Percentiles rank a stretch among this genome's conserved stretches.
Conservation (phyloP, 2,888 invertebrate genomes). For the Sphecodes monilicornis region DNA sequence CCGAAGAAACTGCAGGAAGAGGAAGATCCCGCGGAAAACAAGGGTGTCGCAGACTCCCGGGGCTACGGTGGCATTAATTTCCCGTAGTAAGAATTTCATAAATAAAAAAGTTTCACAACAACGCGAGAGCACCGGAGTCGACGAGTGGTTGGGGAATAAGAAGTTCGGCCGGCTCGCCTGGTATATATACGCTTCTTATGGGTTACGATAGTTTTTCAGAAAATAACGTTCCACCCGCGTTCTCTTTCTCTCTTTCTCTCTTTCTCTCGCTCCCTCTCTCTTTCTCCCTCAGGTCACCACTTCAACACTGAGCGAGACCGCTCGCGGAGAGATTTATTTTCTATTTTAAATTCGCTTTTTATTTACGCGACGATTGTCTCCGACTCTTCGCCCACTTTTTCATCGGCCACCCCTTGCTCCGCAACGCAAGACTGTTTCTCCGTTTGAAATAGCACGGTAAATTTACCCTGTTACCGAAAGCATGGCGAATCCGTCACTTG, state of each 20-base stretch:
- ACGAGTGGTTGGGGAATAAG: constrained; percentile 58
- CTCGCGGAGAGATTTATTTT: constrained; percentile 70
- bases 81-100: constrained; percentile 63
- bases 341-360: constrained; percentile 72
- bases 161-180: constrained; percentile 40
- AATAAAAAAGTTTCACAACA: constrained; percentile 68
- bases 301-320: constrained; percentile 23
- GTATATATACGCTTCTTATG: constrained; percentile 56
- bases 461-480: neutral
- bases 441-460: constrained; percentile 2
- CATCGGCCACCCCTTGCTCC: neutral
- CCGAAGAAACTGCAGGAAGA: constrained; percentile 1
- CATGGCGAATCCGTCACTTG: neutral
- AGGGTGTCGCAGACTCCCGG: constrained; percentile 34
- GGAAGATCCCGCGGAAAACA: constrained; percentile 35
- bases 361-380: constrained; percentile 45
- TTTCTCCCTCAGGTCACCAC: neutral
- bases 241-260: neutral
- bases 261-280: neutral
- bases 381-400: neutral
- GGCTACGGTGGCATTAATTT: constrained; percentile 52
- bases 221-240: constrained; percentile 60
- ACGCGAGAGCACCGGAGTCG: constrained; percentile 43
- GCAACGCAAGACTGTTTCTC: constrained; percentile 37
- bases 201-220: constrained; percentile 68